Evolutionary conservation across 2,888 invertebrate species (phyloP).

Genomic region (Epinotia bilunana): DNA sequence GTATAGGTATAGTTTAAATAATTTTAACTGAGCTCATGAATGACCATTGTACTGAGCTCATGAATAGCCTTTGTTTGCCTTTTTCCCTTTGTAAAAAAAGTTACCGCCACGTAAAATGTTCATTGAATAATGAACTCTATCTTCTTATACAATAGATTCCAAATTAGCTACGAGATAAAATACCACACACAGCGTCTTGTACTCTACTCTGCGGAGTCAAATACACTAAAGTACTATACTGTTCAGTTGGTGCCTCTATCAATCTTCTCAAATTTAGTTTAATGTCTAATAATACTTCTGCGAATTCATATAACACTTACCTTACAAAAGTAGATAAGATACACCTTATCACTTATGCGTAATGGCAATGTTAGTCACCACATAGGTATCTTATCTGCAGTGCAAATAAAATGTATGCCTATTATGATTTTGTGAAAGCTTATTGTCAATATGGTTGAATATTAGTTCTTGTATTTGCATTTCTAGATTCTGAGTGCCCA

Average conservation of each 20-base stretch:
- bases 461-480: neutral
- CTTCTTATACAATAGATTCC: no score
- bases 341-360: constrained; percentile 22
- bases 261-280: constrained; percentile 1
- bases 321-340: constrained; percentile 28
- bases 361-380: constrained; percentile 27
- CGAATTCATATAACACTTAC: constrained; percentile 10
- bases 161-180: no score
- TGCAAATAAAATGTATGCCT: constrained; percentile 17
- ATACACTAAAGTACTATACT: neutral
- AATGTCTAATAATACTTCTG: constrained; percentile 17
- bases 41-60: no score
- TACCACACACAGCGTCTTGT: no score
- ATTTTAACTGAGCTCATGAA: no score
- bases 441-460: neutral
- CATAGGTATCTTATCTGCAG: constrained; percentile 23
- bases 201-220: no score
- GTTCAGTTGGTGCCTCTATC: neutral
- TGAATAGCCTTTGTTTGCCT: no score
- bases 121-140: no score
- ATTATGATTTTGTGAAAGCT: constrained; percentile 1
- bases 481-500: neutral
- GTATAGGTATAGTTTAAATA: no score
- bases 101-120: no score
- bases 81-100: no score